These are phyloP conservation scores for Heliconius hortense DNA, from an alignment of 2,888 invertebrate genomes.

Conservation along the genomic window DNA sequence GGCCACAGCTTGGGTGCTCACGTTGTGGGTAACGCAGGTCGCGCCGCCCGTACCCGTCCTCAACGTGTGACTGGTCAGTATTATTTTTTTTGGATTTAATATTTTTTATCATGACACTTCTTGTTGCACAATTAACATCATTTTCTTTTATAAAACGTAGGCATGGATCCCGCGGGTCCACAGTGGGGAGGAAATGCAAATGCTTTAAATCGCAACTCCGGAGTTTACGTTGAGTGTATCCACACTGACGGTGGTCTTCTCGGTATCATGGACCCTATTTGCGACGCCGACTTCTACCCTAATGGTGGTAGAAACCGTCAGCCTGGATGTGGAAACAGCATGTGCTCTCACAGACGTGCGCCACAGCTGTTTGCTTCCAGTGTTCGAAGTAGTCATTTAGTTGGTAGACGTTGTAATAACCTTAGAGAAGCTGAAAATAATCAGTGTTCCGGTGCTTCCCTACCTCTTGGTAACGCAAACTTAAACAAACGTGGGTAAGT, in stretches of 20 bases:
- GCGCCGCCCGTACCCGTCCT: slow-evolving; percentile 51
- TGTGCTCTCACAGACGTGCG: slow-evolving; percentile 51
- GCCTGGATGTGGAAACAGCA: slow-evolving; percentile 49
- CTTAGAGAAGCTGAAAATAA: slow-evolving; percentile 41
- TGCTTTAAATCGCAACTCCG: slow-evolving; percentile 47
- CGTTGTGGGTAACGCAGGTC: slow-evolving; percentile 64
- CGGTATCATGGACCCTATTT: slow-evolving; percentile 50
- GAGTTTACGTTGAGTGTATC: slow-evolving; percentile 51
- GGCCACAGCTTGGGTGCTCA: slow-evolving; percentile 67
- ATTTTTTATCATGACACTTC: neutral
- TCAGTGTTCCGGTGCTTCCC: slow-evolving; percentile 35
- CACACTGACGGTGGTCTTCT: slow-evolving; percentile 52
- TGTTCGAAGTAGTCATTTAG: slow-evolving; percentile 47
- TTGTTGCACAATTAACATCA: neutral
- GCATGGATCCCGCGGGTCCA: slow-evolving; percentile 52
- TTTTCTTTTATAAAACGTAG: slow-evolving; percentile 36
- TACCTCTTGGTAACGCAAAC: slow-evolving; percentile 28
- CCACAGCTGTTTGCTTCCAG: slow-evolving; percentile 49
- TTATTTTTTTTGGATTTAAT: neutral
- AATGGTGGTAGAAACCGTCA: slow-evolving; percentile 53
- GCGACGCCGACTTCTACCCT: slow-evolving; percentile 53
- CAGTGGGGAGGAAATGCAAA: slow-evolving; percentile 45
- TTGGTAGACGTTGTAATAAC: slow-evolving; percentile 46
- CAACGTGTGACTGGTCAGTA: neutral
- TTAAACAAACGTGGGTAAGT: slow-evolving; percentile 43